A percentile compares a stretch with the other conserved stretches of the same genome.
Conservation (phyloP, 1,140 invertebrate species). For the Anoplolepis gracilipes region DNA sequence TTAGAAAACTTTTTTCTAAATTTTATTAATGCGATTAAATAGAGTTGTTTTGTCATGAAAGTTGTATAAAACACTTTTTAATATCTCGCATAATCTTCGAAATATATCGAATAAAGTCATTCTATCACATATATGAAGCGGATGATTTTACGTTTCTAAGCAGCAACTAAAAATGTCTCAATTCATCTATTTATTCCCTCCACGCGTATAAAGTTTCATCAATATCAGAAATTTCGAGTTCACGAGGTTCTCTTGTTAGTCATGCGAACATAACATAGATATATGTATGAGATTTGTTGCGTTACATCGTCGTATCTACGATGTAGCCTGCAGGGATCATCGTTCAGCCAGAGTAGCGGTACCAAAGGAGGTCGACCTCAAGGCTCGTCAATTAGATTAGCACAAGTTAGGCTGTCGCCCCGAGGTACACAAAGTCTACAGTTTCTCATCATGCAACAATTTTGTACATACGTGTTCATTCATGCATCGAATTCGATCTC, state of each 20-base stretch:
- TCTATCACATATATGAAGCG: too few relatives aligned
- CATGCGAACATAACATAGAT: not conserved
- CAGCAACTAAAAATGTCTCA: too few relatives aligned
- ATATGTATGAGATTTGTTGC: not conserved
- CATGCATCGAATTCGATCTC: conserved; percentile 28
- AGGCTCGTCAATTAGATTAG: conserved; percentile 69
- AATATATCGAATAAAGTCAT: too few relatives aligned
- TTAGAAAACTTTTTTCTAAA: too few relatives aligned
- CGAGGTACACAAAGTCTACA: conserved; percentile 23
- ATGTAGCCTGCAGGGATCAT: conserved; percentile 21
- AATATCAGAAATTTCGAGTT: not conserved
- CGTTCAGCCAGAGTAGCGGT: conserved; percentile 39
- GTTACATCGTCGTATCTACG: not conserved
- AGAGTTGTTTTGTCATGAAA: too few relatives aligned
- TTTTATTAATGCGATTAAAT: too few relatives aligned
- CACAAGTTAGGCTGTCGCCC: conserved; percentile 38
- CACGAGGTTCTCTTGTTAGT: not conserved
- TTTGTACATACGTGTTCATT: conserved; percentile 25
- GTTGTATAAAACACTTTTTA: too few relatives aligned
- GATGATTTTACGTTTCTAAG: too few relatives aligned
- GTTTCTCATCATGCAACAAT: conserved; percentile 26
- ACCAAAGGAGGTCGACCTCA: conserved; percentile 64
- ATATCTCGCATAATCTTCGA: too few relatives aligned
- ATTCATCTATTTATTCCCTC: too few relatives aligned
- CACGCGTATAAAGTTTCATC: too few relatives aligned